Base-by-base conservation (phyloP, 1,140 invertebrate genomes). In the Saccostrea echinata region DNA sequence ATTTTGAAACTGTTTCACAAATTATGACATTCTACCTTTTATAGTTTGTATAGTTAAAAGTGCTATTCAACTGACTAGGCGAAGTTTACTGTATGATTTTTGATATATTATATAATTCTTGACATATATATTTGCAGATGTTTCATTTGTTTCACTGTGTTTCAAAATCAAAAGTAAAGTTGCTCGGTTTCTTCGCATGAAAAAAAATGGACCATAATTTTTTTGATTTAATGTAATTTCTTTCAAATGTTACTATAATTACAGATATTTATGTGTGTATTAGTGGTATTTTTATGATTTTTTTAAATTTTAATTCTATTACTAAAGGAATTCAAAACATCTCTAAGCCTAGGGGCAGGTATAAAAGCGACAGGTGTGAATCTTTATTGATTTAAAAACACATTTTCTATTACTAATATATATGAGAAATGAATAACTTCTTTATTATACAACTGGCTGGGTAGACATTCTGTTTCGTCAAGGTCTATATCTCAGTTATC, bases 251-350 rank as follows among this genome's bases (percentile, higher is more conserved):
- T 33, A 30, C 68, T 35, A 27, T 33, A 24, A 33, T 16, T 33
- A 30, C 68, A 76, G 33, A 30, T 27, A 76, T 30, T 12, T 8
- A 33, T 33, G 30, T 16, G 30, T 16, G 27, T 76, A 76, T 76
- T 76, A 76, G 24, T 76, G 68, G 27, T 76, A 76, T 76, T 16
- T 30, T 76, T 76, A 33, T 33, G 24, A 76, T 16, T 30, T 33
- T 76, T 76, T 30, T 76, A 12, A 76, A 76, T 30, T 76, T 76
- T 76, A 76, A 76, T 76, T 27, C 68, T 76, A 76, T 76, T 76
- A 76, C 30, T 16, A 13, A 33, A 30, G 68, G 68, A 76, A 76
- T 76, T 76, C 30, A 76, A 76, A 76, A 76, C 27, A 76, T 76
- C 33, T 27, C 27, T 27, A 76, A 30, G 68, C 68, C 68, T 35